phyloP scores from a whole-genome alignment of 2,113 vertebrate genomes.

The Phodopus roborovskii region DNA sequence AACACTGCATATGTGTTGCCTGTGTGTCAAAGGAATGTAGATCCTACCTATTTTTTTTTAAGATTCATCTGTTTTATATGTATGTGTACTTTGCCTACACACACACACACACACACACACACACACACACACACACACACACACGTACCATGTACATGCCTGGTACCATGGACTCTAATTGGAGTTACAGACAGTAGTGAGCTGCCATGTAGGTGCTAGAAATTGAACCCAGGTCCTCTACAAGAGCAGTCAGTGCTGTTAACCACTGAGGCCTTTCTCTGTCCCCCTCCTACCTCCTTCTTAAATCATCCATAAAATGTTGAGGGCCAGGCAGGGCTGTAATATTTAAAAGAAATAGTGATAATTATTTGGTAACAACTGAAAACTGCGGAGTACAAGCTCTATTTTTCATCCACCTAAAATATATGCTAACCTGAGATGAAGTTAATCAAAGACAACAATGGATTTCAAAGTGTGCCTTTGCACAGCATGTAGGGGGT shows the following conservation, averaged over 20 bases:
- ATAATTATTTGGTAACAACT: conserved; percentile 79
- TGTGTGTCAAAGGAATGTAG: neutral
- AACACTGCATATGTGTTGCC: neutral
- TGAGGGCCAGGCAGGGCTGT: conserved; percentile 71
- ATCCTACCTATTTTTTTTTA: neutral
- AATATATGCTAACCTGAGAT: conserved; percentile 27
- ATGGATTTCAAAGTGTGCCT: neutral
- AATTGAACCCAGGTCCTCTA: neutral
- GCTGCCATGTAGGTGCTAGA: neutral
- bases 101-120: too few species aligned
- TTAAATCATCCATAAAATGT: conserved; percentile 59
- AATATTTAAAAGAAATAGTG: conserved; percentile 68
- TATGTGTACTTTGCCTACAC: neutral
- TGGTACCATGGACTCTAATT: neutral
- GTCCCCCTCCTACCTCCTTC: neutral
- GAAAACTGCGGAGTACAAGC: conserved; percentile 76
- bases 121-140: too few species aligned
- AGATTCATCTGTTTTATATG: neutral
- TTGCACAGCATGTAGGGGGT: neutral
- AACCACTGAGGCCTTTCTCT: neutral
- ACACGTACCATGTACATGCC: neutral
- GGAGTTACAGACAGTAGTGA: neutral
- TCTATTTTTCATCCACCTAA: conserved; percentile 67
- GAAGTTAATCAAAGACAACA: conserved; percentile 27
- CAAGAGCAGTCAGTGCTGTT: neutral